A percentile compares a stretch with the other conserved stretches of the same genome.
phyloP scores from a whole-genome alignment of 2,888 invertebrate genomes.

The Scaptomyza tumidula region DNA sequence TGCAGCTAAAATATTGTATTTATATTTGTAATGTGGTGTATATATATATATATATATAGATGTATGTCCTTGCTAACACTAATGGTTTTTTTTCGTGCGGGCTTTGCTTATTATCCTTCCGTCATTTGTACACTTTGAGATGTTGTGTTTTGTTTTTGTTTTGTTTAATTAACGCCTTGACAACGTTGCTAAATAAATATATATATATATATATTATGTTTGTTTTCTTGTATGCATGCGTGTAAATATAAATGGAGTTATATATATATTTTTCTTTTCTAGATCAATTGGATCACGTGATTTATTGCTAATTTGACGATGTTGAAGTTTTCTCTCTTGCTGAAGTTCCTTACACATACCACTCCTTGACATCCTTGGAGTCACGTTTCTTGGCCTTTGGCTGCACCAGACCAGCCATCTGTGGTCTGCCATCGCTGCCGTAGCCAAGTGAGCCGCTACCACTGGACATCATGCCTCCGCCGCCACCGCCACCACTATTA shows the following conservation, averaged over 20 bases:
- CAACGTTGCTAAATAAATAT: too few species aligned
- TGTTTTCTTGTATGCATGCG: conserved; percentile 20
- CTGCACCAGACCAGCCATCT: conserved; percentile 84
- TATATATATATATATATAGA: background rate
- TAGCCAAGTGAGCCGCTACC: conserved; percentile 74
- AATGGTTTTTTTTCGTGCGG: conserved; percentile 31
- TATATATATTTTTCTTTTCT: conserved; percentile 6
- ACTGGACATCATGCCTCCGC: conserved; percentile 79
- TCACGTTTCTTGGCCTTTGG: conserved; percentile 89
- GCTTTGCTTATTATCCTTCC: conserved; percentile 45
- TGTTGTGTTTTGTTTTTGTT: conserved; percentile 2
- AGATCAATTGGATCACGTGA: conserved; percentile 25
- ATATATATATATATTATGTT: conserved; percentile 31
- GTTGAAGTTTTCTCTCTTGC: background rate
- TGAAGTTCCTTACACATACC: conserved; percentile 91
- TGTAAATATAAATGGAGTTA: conserved; percentile 24
- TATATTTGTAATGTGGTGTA: conserved; percentile 11
- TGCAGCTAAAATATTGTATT: conserved; percentile 54
- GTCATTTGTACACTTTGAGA: conserved; percentile 47
- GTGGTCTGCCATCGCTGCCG: conserved; percentile 84
- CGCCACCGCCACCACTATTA: conserved; percentile 58
- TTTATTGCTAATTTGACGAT: conserved; percentile 82
- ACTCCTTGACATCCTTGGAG: conserved; percentile 97
- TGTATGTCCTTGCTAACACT: conserved; percentile 19
- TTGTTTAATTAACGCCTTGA: conserved; percentile 61